Conservation (phyloP, 2,888 invertebrate species). For the Coleophora flavipennella region DNA sequence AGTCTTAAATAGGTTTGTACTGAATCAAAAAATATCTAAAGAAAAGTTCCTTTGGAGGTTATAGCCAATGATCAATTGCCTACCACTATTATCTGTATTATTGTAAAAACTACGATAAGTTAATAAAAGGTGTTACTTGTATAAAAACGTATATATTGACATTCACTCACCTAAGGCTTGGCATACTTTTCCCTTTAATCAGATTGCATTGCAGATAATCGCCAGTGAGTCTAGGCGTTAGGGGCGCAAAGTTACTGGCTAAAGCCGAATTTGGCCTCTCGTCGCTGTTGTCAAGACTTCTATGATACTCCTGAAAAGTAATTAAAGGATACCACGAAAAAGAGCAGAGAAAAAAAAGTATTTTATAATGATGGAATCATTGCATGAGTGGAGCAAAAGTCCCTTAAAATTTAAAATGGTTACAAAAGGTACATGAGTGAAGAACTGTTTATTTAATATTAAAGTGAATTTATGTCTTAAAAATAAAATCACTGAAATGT, state of each 20-base stretch:
- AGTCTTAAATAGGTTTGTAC: too few species aligned
- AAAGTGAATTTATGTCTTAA: too few species aligned
- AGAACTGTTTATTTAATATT: too few species aligned
- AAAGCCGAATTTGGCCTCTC: conserved; percentile 81
- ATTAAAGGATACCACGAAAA: neutral
- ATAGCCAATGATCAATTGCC: conserved; percentile 12
- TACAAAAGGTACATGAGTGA: too few species aligned
- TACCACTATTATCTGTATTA: neutral
- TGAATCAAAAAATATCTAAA: conserved; percentile 1
- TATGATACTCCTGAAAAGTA: conserved; percentile 80
- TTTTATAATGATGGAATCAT: too few species aligned
- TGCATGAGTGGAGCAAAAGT: too few species aligned
- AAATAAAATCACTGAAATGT: too few species aligned
- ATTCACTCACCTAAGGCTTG: conserved; percentile 85
- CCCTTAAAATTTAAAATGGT: too few species aligned
- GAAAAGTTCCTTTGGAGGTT: conserved; percentile 6
- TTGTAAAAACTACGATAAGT: too few species aligned
- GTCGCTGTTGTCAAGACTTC: conserved; percentile 86
- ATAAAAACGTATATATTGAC: too few species aligned
- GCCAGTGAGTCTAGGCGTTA: conserved; percentile 65
- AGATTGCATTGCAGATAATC: conserved; percentile 76
- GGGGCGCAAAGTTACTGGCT: conserved; percentile 75
- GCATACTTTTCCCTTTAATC: conserved; percentile 97
- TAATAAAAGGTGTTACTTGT: too few species aligned
- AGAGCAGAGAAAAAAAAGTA: too few species aligned